A percentile compares a stretch with the other conserved stretches of the same genome.
Evolutionary conservation across 2,797 vertebrate species (phyloP).

Genomic region (Neopelma chrysocephalum): DNA sequence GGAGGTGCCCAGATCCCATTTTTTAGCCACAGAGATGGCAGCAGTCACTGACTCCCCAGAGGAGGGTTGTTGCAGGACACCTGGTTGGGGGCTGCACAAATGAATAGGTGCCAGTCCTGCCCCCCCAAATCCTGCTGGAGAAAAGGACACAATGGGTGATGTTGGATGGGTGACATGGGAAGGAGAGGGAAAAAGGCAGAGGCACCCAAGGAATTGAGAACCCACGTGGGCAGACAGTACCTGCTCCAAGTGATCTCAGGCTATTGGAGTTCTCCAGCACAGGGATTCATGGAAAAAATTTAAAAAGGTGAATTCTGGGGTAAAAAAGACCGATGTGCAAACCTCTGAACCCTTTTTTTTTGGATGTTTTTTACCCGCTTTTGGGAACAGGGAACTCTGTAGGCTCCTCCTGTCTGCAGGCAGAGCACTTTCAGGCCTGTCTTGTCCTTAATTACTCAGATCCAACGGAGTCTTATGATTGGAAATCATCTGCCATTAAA

Average conservation of each 20-base stretch:
- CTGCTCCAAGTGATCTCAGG: accelerated
- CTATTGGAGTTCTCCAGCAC: background rate
- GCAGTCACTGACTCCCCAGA: accelerated
- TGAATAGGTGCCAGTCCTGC: background rate
- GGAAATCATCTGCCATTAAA: background rate
- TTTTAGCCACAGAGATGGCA: background rate
- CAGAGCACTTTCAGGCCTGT: background rate
- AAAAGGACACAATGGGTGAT: accelerated
- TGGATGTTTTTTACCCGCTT: background rate
- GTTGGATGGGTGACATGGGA: background rate
- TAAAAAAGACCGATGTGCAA: background rate
- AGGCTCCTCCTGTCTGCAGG: background rate
- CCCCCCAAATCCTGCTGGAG: background rate
- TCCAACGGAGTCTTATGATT: background rate
- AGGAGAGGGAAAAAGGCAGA: background rate
- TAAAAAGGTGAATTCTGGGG: background rate
- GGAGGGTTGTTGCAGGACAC: background rate
- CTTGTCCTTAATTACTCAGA: background rate
- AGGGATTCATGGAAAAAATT: background rate
- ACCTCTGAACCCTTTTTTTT: background rate
- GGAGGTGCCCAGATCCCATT: background rate
- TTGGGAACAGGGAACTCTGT: background rate
- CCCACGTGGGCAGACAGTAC: background rate
- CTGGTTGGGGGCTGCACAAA: background rate
- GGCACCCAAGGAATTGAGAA: accelerated